phyloP scores from a whole-genome alignment of 2,888 invertebrate species.

The Andrena flavipes region DNA sequence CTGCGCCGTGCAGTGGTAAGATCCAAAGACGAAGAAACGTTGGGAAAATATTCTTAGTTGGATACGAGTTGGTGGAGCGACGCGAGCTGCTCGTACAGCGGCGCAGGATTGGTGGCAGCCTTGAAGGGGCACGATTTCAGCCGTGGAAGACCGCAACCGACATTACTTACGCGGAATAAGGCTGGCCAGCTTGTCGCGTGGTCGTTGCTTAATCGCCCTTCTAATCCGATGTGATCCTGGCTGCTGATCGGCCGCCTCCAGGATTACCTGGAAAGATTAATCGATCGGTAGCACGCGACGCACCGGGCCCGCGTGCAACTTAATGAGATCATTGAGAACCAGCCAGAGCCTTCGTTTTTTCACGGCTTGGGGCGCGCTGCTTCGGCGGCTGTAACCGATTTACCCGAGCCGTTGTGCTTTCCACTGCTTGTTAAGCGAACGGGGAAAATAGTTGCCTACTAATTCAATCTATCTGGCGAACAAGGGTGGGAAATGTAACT shows the following conservation, averaged over 20 bases:
- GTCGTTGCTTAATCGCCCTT: slow-evolving; percentile 63
- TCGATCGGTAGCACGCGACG: slow-evolving; percentile 65
- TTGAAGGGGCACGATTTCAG: background rate
- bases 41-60: background rate
- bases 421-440: background rate
- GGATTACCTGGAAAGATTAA: slow-evolving; percentile 67
- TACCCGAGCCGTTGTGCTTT: background rate
- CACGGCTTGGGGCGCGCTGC: background rate
- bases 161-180: slow-evolving; percentile 41
- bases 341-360: background rate
- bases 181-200: slow-evolving; percentile 60
- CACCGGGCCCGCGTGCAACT: background rate
- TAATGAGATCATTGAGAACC: slow-evolving; percentile 28
- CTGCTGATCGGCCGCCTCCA: slow-evolving; percentile 51
- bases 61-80: background rate
- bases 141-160: slow-evolving; percentile 23
- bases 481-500: too few relatives aligned
- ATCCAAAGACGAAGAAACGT: background rate
- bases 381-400: background rate
- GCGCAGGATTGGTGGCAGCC: background rate
- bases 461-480: too few relatives aligned
- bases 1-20: background rate
- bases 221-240: slow-evolving; percentile 64
- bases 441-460: too few relatives aligned
- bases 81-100: background rate